A percentile compares a stretch with the other conserved stretches of the same genome.
Conservation (phyloP, 2,888 invertebrate genomes). For the Dermolepida albohirtum region DNA sequence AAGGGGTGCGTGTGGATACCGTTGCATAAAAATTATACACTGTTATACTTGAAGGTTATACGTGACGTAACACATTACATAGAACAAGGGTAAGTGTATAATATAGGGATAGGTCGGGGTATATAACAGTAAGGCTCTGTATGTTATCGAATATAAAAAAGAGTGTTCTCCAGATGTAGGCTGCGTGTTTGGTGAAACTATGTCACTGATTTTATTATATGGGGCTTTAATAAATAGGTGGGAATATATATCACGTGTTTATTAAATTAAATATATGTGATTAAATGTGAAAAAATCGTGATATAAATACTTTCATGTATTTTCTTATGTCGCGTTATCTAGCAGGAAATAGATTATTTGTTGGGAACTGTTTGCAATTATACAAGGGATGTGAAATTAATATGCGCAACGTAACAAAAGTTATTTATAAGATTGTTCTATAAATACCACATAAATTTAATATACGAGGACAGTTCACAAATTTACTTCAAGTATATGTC, state of each 20-base stretch:
- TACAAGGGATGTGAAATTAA: too few relatives aligned
- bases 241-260: neutral
- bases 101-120: constrained; percentile 49
- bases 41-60: constrained; percentile 33
- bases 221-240: too few relatives aligned
- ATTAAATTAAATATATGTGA: constrained; percentile 8
- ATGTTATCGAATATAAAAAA: constrained; percentile 16
- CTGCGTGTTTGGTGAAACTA: constrained; percentile 47
- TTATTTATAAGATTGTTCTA: too few relatives aligned
- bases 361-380: too few relatives aligned
- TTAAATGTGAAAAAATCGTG: constrained; percentile 3
- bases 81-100: constrained; percentile 22
- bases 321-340: too few relatives aligned
- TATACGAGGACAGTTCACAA: too few relatives aligned
- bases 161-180: constrained; percentile 44
- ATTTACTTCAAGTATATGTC: too few relatives aligned
- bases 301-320: neutral
- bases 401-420: too few relatives aligned
- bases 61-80: constrained; percentile 19
- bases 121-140: constrained; percentile 5
- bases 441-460: too few relatives aligned
- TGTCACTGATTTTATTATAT: constrained; percentile 46
- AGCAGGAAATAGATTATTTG: too few relatives aligned
- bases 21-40: constrained; percentile 29
- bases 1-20: constrained; percentile 30